Percentiles rank a stretch among this genome's conserved stretches.
phyloP scores from a whole-genome alignment of 2,888 invertebrate genomes.

The Troides oblongomaculatus region DNA sequence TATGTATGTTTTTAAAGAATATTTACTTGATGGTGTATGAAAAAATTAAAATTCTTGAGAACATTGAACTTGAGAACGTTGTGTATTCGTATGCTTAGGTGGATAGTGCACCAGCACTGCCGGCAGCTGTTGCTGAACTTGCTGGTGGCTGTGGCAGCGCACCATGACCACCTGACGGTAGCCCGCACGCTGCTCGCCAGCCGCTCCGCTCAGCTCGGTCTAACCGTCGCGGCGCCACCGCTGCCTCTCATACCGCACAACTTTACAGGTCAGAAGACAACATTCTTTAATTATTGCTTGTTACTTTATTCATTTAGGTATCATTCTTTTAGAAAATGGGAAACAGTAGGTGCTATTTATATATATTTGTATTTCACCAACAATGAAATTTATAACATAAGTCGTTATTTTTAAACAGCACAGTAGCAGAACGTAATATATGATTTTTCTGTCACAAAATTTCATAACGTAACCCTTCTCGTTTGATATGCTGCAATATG shows the following conservation, averaged over 20 bases:
- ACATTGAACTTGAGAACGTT: not conserved
- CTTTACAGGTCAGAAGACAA: conserved; percentile 83
- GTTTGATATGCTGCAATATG: no score
- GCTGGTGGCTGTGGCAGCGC: conserved; percentile 92
- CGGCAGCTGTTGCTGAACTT: conserved; percentile 95
- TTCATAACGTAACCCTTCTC: not conserved
- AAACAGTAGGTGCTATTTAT: no score
- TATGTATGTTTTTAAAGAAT: no score
- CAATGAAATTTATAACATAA: not conserved
- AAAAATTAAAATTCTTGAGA: no score
- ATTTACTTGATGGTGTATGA: no score
- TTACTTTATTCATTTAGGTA: not conserved
- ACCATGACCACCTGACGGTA: conserved; percentile 93
- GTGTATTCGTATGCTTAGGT: conserved; percentile 56
- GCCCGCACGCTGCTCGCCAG: conserved; percentile 90
- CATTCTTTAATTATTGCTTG: not conserved
- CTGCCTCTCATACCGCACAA: conserved; percentile 86
- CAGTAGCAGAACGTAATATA: not conserved
- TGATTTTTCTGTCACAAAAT: not conserved
- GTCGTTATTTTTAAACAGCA: not conserved
- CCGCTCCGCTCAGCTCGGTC: conserved; percentile 86
- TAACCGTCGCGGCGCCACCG: conserved; percentile 86
- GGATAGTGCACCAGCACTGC: conserved; percentile 96
- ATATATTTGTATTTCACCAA: no score
- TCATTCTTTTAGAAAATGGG: no score